These are phyloP conservation scores for Agonopterix alstromeriana DNA, from an alignment of 2,888 invertebrate genomes.

Conservation along the genomic window DNA sequence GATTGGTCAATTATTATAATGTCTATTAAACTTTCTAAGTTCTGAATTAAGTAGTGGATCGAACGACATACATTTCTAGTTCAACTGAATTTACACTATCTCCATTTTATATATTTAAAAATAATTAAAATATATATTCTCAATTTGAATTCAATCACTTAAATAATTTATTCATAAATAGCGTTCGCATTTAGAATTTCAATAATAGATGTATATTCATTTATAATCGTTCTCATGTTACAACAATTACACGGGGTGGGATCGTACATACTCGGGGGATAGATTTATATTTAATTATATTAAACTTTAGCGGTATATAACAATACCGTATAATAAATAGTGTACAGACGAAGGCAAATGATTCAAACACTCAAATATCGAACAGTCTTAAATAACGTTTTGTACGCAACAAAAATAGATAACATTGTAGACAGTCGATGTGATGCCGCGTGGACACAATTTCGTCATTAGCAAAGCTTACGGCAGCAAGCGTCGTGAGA, in stretches of 20 bases:
- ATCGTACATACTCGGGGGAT: slow-evolving; percentile 37
- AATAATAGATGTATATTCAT: slow-evolving; percentile 42
- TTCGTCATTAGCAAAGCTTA: slow-evolving; percentile 72
- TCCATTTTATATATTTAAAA: slow-evolving; percentile 41
- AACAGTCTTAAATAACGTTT: slow-evolving; percentile 69
- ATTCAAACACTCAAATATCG: slow-evolving; percentile 63
- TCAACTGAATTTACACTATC: slow-evolving; percentile 59
- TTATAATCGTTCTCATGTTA: slow-evolving; percentile 39
- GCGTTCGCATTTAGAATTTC: slow-evolving; percentile 62
- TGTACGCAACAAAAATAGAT: slow-evolving; percentile 69
- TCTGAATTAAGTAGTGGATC: slow-evolving; percentile 34
- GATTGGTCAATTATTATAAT: slow-evolving; percentile 54
- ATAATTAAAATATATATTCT: slow-evolving; percentile 38
- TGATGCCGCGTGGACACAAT: slow-evolving; percentile 33
- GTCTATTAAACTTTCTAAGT: slow-evolving; percentile 37
- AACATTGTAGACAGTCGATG: slow-evolving; percentile 39
- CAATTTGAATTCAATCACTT: slow-evolving; percentile 68
- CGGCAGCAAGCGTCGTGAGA: slow-evolving; percentile 69
- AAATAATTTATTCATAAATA: slow-evolving; percentile 66
- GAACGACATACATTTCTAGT: slow-evolving; percentile 64
- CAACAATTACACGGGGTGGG: slow-evolving; percentile 64
- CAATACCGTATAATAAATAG: slow-evolving; percentile 48
- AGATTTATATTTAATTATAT: slow-evolving; percentile 34
- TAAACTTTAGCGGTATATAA: slow-evolving; percentile 19
- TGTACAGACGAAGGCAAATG: slow-evolving; percentile 50